Base-by-base conservation (phyloP, 2,888 invertebrate species). In the Anodontia alba region DNA sequence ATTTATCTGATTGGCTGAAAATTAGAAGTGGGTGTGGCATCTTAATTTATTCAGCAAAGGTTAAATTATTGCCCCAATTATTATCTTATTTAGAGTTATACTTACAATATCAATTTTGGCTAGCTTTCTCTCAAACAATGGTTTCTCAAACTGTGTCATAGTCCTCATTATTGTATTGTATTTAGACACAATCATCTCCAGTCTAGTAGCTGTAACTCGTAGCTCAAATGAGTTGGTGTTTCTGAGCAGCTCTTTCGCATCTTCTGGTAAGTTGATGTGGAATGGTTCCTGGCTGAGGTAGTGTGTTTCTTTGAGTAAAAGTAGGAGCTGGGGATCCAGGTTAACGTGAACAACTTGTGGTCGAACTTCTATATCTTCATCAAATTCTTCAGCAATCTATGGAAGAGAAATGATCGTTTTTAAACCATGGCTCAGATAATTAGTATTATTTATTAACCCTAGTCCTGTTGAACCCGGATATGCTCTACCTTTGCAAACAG, bases 131-230 rank as follows among this genome's bases (percentile, higher is more conserved):
- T 94, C 94, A 89, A 94, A 93, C 84, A 94, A 86, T 17, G 93
- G 93, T 71, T 89, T 90, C 87, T 94, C 94, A 89, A 93, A 93
- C 69, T 91, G 90, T 49, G 93, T 92, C 80, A 94, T 92, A 0
- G 91, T 91, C 73, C 91, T 89, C 93, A 94, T 93, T 76, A 94
- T 92, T 17, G 91, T 88, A 84, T 94, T 94, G 85, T 94, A 94
- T 83, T 94, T 94, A 69, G 93, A 92, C 38, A 92, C 93, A 42
- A 94, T 93, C 15, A 93, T 93, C 81, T 94, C 93, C 51, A 94
- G 90, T 42, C 94, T 85, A 1, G 93, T 93, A 0, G 94, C 93
- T 5, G 92, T 91, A 20, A 92, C 92, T 43, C 92, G 87, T 67
- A 94, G 87, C 70, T 92, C 90, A 74, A 89, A 88, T 1, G 92